Percentiles rank a stretch among this genome's conserved stretches.
phyloP scores from a whole-genome alignment of 2,888 invertebrate species.

The Heliconius cydno region DNA sequence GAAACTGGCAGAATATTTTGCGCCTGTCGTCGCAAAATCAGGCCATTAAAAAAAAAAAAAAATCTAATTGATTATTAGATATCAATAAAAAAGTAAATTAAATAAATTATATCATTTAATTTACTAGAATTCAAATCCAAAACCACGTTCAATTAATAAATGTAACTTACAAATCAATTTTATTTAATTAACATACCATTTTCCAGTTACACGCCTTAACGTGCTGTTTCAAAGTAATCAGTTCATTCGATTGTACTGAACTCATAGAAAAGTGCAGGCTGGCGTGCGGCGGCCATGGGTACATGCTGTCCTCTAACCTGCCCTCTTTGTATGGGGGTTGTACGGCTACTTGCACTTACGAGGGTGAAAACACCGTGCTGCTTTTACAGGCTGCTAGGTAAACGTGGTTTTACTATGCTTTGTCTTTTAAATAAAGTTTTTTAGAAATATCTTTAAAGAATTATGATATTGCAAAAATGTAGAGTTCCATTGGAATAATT shows the following conservation, averaged over 20 bases:
- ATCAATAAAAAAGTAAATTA: too few relatives aligned
- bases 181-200: not conserved
- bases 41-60: too few relatives aligned
- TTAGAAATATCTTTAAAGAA: too few relatives aligned
- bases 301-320: slow-evolving; percentile 92
- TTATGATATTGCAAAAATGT: not conserved
- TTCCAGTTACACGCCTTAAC: slow-evolving; percentile 92
- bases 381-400: slow-evolving; percentile 93
- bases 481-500: not conserved
- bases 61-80: too few relatives aligned
- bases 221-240: slow-evolving; percentile 95
- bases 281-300: slow-evolving; percentile 98
- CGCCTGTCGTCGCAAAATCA: too few relatives aligned
- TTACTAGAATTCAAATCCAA: too few relatives aligned
- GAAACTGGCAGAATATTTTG: too few relatives aligned
- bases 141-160: too few relatives aligned
- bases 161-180: too few relatives aligned
- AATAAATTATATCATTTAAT: too few relatives aligned
- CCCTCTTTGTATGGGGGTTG: slow-evolving; percentile 92
- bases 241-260: slow-evolving; percentile 87
- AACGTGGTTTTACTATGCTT: not conserved
- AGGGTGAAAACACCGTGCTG: slow-evolving; percentile 98
- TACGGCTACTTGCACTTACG: slow-evolving; percentile 96
- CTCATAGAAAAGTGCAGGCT: slow-evolving; percentile 92
- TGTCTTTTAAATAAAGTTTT: too few relatives aligned